Conservation (phyloP, 2,888 invertebrate species). For the Limenitis camilla region DNA sequence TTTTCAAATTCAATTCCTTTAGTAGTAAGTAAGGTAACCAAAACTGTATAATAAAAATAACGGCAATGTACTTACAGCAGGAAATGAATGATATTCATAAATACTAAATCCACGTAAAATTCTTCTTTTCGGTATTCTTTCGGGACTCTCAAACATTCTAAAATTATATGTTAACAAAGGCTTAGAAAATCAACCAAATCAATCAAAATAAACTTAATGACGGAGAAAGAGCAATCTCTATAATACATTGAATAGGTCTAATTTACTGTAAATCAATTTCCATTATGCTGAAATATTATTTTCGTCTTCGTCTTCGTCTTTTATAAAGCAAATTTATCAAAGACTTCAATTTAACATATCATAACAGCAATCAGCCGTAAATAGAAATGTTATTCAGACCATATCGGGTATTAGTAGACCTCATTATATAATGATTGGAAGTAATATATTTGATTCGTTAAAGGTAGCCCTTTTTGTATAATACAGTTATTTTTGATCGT, state of each 20-base stretch:
- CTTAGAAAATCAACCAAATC: not conserved
- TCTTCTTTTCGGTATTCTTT: conserved; percentile 44
- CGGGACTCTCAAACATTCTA: conserved; percentile 38
- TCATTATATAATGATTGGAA: too few species aligned
- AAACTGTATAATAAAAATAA: not conserved
- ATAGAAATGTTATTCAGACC: too few species aligned
- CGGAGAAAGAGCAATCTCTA: not conserved
- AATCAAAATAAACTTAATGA: not conserved
- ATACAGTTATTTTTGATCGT: not conserved
- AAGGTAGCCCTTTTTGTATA: not conserved
- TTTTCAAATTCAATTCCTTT: too few species aligned
- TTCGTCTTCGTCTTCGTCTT: not conserved
- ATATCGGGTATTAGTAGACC: too few species aligned
- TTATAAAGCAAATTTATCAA: too few species aligned
- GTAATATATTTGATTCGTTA: too few species aligned
- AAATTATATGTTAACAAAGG: not conserved
- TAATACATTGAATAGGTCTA: not conserved
- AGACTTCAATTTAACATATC: too few species aligned
- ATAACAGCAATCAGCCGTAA: too few species aligned
- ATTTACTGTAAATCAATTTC: not conserved
- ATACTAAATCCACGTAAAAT: conserved; percentile 35
- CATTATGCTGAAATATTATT: conserved; percentile 1
- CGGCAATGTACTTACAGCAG: conserved; percentile 37
- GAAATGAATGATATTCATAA: conserved; percentile 46
- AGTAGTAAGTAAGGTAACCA: too few species aligned